Evolutionary conservation across 2,888 invertebrate genomes (phyloP), one percentile per base, ranked within the genome.

Genomic region (Phlogophora meticulosa): DNA sequence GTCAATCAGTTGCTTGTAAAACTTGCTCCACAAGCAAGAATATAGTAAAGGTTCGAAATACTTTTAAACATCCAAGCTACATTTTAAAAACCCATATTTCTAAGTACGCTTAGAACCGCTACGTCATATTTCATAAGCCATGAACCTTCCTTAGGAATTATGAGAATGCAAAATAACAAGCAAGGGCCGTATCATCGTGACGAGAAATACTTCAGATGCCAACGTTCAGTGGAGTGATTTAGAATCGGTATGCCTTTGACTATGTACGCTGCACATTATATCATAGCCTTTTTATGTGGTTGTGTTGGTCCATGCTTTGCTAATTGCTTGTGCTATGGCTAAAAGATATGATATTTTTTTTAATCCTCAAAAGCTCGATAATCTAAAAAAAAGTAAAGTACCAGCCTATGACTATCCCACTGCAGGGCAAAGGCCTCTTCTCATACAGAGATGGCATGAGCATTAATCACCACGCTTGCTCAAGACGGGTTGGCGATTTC

Each of bases 181-280:
- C 68, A 76, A 82, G 76, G 77, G 78, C 66, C 70, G 78, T 76
- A 78, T 83, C 65, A 72, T 72, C 67, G 58, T 65, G 73, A 82
- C 80, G 76, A 76, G 80, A 74, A 80, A 85, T 87, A 68, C 78
- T 78, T 72, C 45, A 48, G 49, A 75, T 80, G 77, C 75, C 77
- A 72, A 71, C 70, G 79, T 61, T 82, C 84, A 78, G 57, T 70
- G 82, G 72, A 85, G 80, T 86, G 88, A 87, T 80, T 83, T 82
- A 65, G 72, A 85, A 87, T 88, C 70, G 89, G 87, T 85, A 89
- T 88, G 87, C 85, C 85, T 86, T 84, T 83, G 84, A 80, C 66
- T 71, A 60, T 77, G 76, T 71, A 75, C 63, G 59, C 58, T 67
- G 68, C 67, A 73, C 42, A 52, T 61, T 52, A 53, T 60, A 40